A percentile compares a stretch with the other conserved stretches of the same genome.
phyloP scores from a whole-genome alignment of 2,888 invertebrate species.

The Chrysomela aeneicollis region DNA sequence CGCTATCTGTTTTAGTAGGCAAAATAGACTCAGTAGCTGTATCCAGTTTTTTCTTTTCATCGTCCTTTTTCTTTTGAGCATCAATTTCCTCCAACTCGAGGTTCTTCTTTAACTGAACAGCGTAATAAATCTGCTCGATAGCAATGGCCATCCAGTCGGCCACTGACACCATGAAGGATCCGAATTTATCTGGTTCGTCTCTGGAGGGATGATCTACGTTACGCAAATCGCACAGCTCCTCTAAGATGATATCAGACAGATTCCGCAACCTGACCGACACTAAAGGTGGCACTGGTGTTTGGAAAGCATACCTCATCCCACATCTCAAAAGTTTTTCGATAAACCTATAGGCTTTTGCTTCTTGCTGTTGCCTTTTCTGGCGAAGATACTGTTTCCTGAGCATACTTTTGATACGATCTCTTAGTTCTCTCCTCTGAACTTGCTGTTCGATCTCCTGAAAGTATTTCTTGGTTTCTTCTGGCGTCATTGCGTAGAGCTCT shows the following conservation, averaged over 20 bases:
- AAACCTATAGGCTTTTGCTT: constrained; percentile 38
- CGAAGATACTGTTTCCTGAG: constrained; percentile 37
- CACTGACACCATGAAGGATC: constrained; percentile 52
- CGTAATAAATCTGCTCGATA: constrained; percentile 56
- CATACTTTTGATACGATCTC: constrained; percentile 42
- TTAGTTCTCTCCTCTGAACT: constrained; percentile 42
- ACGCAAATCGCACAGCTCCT: constrained; percentile 70
- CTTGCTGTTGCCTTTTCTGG: neutral
- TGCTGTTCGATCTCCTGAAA: constrained; percentile 61
- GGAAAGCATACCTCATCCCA: constrained; percentile 52
- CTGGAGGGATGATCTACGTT: constrained; percentile 87
- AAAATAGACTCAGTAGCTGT: neutral
- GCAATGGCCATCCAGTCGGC: constrained; percentile 59
- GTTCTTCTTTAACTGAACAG: constrained; percentile 55
- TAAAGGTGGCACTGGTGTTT: constrained; percentile 62
- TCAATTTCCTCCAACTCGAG: constrained; percentile 49
- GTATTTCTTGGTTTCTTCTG: constrained; percentile 67
- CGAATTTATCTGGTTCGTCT: constrained; percentile 43
- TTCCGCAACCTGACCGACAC: constrained; percentile 66
- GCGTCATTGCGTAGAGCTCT: constrained; percentile 59
- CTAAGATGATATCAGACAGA: constrained; percentile 67
- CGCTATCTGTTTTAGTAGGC: constrained; percentile 1
- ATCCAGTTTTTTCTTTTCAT: neutral
- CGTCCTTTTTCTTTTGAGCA: constrained; percentile 27
- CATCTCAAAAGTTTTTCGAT: constrained; percentile 33